These are phyloP conservation scores for Tridacna gigas DNA, from an alignment of 2,888 invertebrate species.

Conservation along the genomic window DNA sequence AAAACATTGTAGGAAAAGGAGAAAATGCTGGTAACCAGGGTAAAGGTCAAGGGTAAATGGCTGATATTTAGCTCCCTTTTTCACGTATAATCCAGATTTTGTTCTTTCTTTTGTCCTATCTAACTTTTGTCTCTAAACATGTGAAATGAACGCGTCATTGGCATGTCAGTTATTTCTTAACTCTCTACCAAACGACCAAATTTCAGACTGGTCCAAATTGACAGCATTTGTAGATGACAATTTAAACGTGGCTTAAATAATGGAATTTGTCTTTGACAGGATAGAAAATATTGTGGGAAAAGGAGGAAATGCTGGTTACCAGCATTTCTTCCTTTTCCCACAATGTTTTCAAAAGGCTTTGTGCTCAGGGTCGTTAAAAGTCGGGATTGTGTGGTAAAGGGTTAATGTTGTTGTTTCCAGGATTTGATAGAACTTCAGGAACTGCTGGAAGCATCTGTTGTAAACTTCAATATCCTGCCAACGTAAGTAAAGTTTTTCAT, in stretches of 20 bases:
- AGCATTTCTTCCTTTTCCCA: not conserved
- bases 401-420: constrained; percentile 47
- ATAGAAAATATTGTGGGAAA: not conserved
- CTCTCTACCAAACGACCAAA: not conserved
- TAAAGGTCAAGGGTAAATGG: no score
- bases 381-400: not conserved
- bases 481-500: constrained; percentile 71
- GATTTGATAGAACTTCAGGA: constrained; percentile 84
- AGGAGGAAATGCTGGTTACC: not conserved
- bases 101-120: no score
- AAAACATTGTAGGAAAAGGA: no score
- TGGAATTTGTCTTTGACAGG: no score
- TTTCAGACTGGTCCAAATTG: not conserved
- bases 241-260: no score
- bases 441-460: constrained; percentile 83
- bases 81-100: no score
- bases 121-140: no score
- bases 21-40: no score
- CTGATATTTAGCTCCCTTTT: no score
- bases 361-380: not conserved
- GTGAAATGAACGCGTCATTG: no score
- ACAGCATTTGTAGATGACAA: no score
- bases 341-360: not conserved
- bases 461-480: constrained; percentile 83
- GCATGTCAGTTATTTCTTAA: not conserved